These are phyloP conservation scores for Potorous gilbertii DNA, from an alignment of 2,797 vertebrate species.

Conservation along the genomic window DNA sequence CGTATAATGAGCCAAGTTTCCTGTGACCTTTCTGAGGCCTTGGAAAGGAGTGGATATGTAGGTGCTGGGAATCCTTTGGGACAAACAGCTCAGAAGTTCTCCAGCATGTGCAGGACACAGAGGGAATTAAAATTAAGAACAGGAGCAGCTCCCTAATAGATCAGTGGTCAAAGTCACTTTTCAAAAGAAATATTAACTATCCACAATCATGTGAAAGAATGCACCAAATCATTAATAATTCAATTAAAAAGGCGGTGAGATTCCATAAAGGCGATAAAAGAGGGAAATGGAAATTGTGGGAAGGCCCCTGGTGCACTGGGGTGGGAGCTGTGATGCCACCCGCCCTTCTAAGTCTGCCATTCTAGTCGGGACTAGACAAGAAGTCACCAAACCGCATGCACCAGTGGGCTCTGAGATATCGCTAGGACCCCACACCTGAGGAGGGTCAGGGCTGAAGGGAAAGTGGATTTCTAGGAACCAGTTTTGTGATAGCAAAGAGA, in stretches of 20 bases:
- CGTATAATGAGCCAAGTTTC: not conserved
- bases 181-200: not conserved
- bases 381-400: not conserved
- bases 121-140: not conserved
- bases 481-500: not conserved
- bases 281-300: not conserved
- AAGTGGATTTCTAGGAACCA: not conserved
- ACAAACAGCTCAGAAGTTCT: not conserved
- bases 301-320: not conserved
- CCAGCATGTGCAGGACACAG: not conserved
- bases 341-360: not conserved
- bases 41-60: not conserved
- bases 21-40: not conserved
- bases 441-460: no score
- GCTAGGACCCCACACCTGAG: not conserved
- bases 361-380: no score
- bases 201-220: not conserved
- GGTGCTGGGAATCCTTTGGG: not conserved
- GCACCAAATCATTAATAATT: not conserved
- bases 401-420: not conserved
- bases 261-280: not conserved
- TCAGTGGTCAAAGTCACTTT: not conserved
- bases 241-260: not conserved
- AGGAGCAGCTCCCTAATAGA: not conserved
- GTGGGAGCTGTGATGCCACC: not conserved